Conservation (phyloP, 2,888 invertebrate species). For the Zygothrica quintamaculata region DNA sequence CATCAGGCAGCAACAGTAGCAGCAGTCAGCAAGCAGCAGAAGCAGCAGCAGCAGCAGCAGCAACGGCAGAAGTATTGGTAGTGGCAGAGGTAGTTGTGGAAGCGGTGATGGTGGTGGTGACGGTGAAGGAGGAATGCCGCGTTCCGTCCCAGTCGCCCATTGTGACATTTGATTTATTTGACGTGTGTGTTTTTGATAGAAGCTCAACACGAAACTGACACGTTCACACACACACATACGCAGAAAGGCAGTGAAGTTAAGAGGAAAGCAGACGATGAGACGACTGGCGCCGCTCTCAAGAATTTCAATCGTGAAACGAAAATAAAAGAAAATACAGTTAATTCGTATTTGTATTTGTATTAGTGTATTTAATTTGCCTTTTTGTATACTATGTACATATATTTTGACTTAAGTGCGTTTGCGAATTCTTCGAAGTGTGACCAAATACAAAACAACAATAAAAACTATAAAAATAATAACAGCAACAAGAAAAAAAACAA, state of each 20-base stretch:
- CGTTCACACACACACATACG: conserved; percentile 53
- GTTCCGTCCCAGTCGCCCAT: conserved; percentile 57
- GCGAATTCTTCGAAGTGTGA: conserved; percentile 30
- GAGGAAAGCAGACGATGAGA: conserved; percentile 35
- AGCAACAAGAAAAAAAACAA: conserved; percentile 7
- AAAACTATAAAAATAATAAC: conserved; percentile 16
- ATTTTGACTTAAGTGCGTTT: conserved; percentile 49
- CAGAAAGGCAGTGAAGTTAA: conserved; percentile 9
- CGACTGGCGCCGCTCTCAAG: conserved; percentile 54
- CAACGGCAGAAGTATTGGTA: not conserved
- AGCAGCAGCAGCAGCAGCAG: conserved; percentile 10
- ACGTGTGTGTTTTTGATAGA: conserved; percentile 83
- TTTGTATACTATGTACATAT: conserved; percentile 18
- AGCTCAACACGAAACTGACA: conserved; percentile 81
- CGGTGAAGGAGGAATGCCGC: conserved; percentile 24
- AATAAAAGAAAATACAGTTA: conserved; percentile 62
- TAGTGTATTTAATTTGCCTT: conserved; percentile 17
- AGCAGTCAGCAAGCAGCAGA: no score
- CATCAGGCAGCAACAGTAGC: conserved; percentile 56
- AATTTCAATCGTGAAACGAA: conserved; percentile 59
- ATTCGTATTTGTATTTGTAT: conserved; percentile 48
- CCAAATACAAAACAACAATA: conserved; percentile 29
- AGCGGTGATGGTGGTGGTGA: conserved; percentile 1
- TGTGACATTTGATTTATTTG: conserved; percentile 84
- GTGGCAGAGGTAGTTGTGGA: no score